Conservation (phyloP, 1,140 invertebrate species). For the Drosophila oshimai region DNA sequence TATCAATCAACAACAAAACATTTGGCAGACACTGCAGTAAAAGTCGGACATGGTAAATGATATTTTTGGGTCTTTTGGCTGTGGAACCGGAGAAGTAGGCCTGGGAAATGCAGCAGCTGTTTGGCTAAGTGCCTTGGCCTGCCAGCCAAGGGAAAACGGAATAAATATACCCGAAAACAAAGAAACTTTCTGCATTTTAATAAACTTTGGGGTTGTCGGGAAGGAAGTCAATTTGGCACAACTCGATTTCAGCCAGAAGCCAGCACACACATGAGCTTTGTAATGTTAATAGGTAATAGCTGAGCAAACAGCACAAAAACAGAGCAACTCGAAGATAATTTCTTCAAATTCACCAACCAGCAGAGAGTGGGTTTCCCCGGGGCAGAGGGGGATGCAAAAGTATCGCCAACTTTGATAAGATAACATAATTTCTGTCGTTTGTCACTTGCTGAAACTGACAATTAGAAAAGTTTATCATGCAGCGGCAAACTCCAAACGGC, state of each 20-base stretch:
- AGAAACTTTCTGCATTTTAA: constrained; percentile 64
- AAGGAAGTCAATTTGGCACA: constrained; percentile 67
- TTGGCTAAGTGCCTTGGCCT: constrained; percentile 48
- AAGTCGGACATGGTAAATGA: constrained; percentile 33
- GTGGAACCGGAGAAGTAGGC: constrained; percentile 38
- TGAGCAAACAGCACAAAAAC: constrained; percentile 19
- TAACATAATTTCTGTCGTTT: constrained; percentile 81
- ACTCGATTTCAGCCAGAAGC: constrained; percentile 64
- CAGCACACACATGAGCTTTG: constrained; percentile 52
- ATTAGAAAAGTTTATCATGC: constrained; percentile 80
- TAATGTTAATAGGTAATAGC: constrained; percentile 70
- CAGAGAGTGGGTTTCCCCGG: neutral
- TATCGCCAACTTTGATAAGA: constrained; percentile 75
- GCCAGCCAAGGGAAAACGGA: constrained; percentile 16
- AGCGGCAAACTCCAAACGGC: constrained; percentile 33
- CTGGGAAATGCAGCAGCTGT: constrained; percentile 67
- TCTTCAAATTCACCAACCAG: constrained; percentile 59
- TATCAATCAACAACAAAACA: constrained; percentile 67
- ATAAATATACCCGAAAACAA: constrained; percentile 37
- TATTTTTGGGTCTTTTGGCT: constrained; percentile 13
- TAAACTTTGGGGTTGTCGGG: constrained; percentile 18
- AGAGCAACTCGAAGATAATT: constrained; percentile 57
- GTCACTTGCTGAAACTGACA: constrained; percentile 80
- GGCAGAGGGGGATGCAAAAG: constrained; percentile 41
- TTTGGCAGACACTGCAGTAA: constrained; percentile 24